Conservation (phyloP, 1,140 invertebrate genomes). For the Ceratitis capitata region DNA sequence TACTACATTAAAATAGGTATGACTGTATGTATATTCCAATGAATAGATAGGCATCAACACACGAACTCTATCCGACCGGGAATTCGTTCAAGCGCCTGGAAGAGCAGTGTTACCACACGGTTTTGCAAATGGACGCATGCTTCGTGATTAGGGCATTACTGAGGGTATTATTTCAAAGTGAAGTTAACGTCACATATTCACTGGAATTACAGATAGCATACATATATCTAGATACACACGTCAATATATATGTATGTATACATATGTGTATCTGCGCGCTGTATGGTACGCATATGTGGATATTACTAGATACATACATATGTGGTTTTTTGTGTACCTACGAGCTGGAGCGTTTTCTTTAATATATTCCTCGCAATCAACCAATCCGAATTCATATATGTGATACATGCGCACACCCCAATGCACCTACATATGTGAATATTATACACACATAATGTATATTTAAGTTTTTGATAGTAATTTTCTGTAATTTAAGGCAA, state of each 20-base stretch:
- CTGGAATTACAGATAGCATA: neutral
- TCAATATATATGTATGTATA: neutral
- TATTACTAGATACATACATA: constrained; percentile 33
- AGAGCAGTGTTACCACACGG: constrained; percentile 14
- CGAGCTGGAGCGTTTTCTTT: constrained; percentile 12
- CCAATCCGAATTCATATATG: neutral
- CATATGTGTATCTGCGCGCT: constrained; percentile 24
- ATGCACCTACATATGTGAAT: constrained; percentile 8
- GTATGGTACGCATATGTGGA: constrained; percentile 4
- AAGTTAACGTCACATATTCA: constrained; percentile 31
- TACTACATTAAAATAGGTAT: too few species aligned
- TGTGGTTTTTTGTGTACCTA: constrained; percentile 36
- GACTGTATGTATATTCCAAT: neutral
- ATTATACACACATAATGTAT: neutral
- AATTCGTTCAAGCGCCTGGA: constrained; percentile 21
- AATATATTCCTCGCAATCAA: constrained; percentile 18
- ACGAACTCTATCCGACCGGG: neutral
- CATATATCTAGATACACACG: constrained; percentile 1
- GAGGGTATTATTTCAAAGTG: constrained; percentile 28
- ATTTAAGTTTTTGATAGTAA: too few species aligned
- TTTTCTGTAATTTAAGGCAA: too few species aligned
- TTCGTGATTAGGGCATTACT: constrained; percentile 13
- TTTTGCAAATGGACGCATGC: neutral
- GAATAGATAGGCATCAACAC: constrained; percentile 19
- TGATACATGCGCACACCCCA: constrained; percentile 28